A percentile compares a stretch with the other conserved stretches of the same genome.
Conservation (phyloP, 1,140 invertebrate genomes). For the Camponotus vicinus region DNA sequence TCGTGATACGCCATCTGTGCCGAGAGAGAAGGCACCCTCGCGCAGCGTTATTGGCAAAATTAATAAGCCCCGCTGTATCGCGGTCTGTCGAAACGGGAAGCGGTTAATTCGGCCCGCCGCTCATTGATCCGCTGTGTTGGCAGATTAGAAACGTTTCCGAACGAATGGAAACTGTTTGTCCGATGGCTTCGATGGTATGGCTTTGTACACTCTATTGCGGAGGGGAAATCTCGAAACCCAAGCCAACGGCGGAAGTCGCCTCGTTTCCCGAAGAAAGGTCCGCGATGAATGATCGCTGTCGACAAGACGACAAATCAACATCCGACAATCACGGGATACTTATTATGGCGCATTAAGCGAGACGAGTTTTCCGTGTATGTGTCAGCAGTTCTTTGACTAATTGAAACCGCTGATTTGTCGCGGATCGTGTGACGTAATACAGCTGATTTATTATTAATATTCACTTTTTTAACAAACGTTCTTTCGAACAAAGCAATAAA, state of each 20-base stretch:
- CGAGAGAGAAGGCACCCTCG: constrained; percentile 66
- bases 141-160: constrained; percentile 76
- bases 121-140: constrained; percentile 62
- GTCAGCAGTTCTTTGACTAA: constrained; percentile 59
- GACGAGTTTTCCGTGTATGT: constrained; percentile 65
- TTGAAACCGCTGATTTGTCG: constrained; percentile 70
- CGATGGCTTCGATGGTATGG: constrained; percentile 34
- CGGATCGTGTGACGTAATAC: constrained; percentile 32
- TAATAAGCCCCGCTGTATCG: constrained; percentile 80
- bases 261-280: constrained; percentile 60
- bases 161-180: constrained; percentile 76
- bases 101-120: constrained; percentile 78
- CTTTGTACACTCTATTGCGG: constrained; percentile 18
- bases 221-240: constrained; percentile 12
- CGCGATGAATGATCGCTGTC: constrained; percentile 61
- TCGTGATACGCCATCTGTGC: constrained; percentile 83
- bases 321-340: constrained; percentile 62
- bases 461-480: background rate
- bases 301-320: constrained; percentile 57
- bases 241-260: background rate
- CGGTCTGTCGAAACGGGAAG: constrained; percentile 74
- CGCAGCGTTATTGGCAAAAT: constrained; percentile 81
- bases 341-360: constrained; percentile 62
- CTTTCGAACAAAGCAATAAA: background rate
- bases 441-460: constrained; percentile 27